Percentiles rank a stretch among this genome's conserved stretches.
Evolutionary conservation across 1,140 invertebrate species (phyloP).

Genomic region (Bombus difficillimus): DNA sequence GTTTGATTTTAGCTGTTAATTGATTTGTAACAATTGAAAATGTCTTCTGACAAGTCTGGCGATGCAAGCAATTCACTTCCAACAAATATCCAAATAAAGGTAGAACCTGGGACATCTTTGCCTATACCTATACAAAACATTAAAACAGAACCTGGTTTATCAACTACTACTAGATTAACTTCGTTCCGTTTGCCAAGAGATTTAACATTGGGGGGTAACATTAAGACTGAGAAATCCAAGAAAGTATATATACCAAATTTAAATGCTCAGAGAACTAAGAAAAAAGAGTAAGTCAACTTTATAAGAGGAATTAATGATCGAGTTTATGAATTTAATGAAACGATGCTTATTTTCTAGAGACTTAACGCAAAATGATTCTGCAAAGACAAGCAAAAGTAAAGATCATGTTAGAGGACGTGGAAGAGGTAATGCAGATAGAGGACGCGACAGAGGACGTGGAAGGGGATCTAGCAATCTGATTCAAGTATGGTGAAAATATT

Average conservation of each 20-base stretch:
- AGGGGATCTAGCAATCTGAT: constrained; percentile 69
- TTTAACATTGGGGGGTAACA: constrained; percentile 76
- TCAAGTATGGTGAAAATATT: constrained; percentile 67
- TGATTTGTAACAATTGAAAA: constrained; percentile 1
- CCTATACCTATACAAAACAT: constrained; percentile 58
- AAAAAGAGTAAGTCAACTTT: constrained; percentile 73
- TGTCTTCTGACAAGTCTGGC: constrained; percentile 47
- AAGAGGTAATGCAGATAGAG: background rate
- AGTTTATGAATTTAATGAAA: background rate
- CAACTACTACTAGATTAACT: constrained; percentile 71
- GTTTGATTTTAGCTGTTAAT: background rate
- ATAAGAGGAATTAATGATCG: background rate
- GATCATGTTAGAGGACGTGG: constrained; percentile 29
- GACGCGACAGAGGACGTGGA: constrained; percentile 36
- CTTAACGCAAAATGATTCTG: constrained; percentile 46
- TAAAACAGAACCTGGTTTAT: constrained; percentile 69
- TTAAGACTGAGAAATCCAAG: constrained; percentile 76
- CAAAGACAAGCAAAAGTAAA: constrained; percentile 28
- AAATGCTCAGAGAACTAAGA: constrained; percentile 78
- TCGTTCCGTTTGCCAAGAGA: constrained; percentile 78
- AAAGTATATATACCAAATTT: constrained; percentile 78
- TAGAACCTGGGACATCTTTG: constrained; percentile 51
- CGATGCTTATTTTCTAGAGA: constrained; percentile 66
- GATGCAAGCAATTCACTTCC: constrained; percentile 20
- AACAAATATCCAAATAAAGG: constrained; percentile 45